phyloP scores from a whole-genome alignment of 1,140 invertebrate genomes.

The Philopotamus ludificatus region DNA sequence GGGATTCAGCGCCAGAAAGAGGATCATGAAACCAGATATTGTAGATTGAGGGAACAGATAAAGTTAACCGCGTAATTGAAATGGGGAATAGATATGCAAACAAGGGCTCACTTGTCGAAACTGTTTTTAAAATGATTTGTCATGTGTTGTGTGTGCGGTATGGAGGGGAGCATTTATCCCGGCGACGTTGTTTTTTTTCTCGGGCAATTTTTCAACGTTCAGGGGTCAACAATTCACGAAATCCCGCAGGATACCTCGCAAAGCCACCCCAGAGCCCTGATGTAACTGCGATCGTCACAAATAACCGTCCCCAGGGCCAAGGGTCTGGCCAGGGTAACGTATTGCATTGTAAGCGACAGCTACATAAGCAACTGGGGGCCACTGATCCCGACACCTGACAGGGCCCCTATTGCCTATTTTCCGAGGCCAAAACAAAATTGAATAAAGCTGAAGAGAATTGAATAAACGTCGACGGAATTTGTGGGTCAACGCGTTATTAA shows the following conservation, averaged over 20 bases:
- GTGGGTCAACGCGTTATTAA: neutral
- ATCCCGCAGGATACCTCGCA: neutral
- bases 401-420: neutral
- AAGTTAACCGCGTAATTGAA: neutral
- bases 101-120: neutral
- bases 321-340: neutral
- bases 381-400: neutral
- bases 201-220: too few relatives aligned
- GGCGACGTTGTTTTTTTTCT: too few relatives aligned
- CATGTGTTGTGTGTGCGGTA: neutral
- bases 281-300: neutral
- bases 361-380: neutral
- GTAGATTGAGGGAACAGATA: neutral
- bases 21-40: neutral
- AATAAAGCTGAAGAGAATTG: neutral
- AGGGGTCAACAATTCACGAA: neutral
- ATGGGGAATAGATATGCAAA: neutral
- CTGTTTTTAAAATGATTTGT: neutral
- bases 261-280: neutral
- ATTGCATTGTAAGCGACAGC: conserved; percentile 5
- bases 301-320: neutral
- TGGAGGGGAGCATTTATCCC: neutral
- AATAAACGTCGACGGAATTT: conserved; percentile 3
- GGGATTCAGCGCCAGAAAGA: too few relatives aligned
- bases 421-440: neutral